Conservation (phyloP, 2,888 invertebrate species). For the Habrosyne pyritoides region DNA sequence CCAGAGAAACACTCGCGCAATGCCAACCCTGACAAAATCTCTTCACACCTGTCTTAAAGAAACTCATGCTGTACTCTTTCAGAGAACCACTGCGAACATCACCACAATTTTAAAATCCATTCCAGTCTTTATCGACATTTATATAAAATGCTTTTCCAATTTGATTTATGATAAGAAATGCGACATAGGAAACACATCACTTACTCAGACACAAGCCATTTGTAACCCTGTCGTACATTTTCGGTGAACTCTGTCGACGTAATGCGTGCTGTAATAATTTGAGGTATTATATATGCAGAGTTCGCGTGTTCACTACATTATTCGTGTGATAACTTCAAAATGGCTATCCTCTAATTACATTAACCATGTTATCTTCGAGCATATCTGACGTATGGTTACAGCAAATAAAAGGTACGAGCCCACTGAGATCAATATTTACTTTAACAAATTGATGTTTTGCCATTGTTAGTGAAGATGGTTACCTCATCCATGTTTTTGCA, state of each 20-base stretch:
- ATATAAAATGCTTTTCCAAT: neutral
- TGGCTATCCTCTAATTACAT: neutral
- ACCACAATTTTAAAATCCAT: neutral
- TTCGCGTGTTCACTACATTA: constrained; percentile 6
- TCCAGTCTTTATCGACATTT: neutral
- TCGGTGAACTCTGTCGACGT: constrained; percentile 17
- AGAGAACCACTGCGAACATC: neutral
- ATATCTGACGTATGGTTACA: neutral
- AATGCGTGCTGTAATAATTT: constrained; percentile 11
- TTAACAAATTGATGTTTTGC: neutral
- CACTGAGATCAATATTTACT: constrained; percentile 8
- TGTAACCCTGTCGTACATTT: constrained; percentile 31
- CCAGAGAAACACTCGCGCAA: too few species aligned
- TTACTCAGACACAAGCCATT: constrained; percentile 28
- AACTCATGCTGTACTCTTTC: too few species aligned
- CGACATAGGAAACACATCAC: constrained; percentile 20
- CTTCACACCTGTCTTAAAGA: too few species aligned
- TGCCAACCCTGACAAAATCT: too few species aligned
- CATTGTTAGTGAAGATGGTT: neutral
- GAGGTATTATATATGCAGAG: constrained; percentile 6
- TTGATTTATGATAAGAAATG: neutral
- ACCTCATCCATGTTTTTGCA: neutral
- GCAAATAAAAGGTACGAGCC: constrained; percentile 7
- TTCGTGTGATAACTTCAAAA: neutral
- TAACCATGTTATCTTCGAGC: neutral